These are phyloP conservation scores for Leucosticte australis DNA, from an alignment of 2,113 vertebrate species.

Conservation along the genomic window DNA sequence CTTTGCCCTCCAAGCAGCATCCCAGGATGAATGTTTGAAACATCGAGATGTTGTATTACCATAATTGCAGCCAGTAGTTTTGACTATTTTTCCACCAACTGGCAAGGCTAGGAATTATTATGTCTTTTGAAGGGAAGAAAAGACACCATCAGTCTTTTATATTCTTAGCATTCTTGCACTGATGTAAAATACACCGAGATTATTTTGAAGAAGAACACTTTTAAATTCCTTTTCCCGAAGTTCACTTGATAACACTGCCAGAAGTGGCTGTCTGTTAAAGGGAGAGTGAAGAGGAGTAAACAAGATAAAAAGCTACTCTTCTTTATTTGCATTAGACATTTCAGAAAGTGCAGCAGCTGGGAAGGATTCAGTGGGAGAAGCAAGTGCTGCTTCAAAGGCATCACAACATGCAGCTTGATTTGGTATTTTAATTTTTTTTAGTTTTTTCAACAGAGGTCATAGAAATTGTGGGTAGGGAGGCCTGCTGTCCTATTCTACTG, in stretches of 20 bases:
- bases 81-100: neutral
- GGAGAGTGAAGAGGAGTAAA: slow-evolving; percentile 15
- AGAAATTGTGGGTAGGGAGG: neutral
- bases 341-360: neutral
- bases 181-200: slow-evolving; percentile 38
- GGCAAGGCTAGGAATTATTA: neutral
- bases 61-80: neutral
- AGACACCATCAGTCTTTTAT: neutral
- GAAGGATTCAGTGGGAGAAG: neutral
- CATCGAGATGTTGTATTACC: neutral
- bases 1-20: neutral
- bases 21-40: neutral
- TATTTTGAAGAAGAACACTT: slow-evolving; percentile 28
- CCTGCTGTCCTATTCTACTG: neutral
- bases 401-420: neutral
- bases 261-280: neutral
- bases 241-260: neutral
- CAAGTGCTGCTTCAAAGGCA: neutral
- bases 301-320: neutral
- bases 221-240: slow-evolving; percentile 1
- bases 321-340: neutral
- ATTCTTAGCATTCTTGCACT: neutral
- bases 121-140: slow-evolving; percentile 29
- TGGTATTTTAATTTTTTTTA: neutral
- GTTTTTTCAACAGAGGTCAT: neutral